Evolutionary conservation across 2,113 vertebrate genomes (phyloP).

Genomic region (Numenius arquata): DNA sequence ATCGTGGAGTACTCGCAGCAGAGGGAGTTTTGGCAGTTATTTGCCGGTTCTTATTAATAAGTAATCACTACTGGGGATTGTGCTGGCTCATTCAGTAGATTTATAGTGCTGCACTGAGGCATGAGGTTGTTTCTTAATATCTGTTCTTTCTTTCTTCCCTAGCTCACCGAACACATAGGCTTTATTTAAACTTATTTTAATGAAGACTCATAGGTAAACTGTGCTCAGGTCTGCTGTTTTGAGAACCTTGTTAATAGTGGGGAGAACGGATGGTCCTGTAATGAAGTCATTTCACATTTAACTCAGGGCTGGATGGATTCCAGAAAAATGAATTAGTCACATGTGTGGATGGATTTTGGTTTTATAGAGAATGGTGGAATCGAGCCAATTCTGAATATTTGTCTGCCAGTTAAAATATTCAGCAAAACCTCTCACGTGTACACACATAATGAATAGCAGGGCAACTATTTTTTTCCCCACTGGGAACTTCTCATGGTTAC

Average conservation of each 20-base stretch:
- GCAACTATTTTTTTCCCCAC: not conserved
- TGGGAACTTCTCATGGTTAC: slow-evolving; percentile 17
- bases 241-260: slow-evolving; percentile 32
- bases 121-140: slow-evolving; percentile 58
- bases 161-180: slow-evolving; percentile 21
- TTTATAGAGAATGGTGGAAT: slow-evolving; percentile 50
- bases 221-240: slow-evolving; percentile 46
- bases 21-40: slow-evolving; percentile 61
- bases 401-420: slow-evolving; percentile 60
- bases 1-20: slow-evolving; percentile 39
- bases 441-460: slow-evolving; percentile 2
- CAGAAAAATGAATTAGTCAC: slow-evolving; percentile 54
- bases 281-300: slow-evolving; percentile 60
- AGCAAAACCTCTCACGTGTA: not conserved
- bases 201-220: slow-evolving; percentile 49
- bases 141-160: slow-evolving; percentile 34
- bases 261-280: not conserved
- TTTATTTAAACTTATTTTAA: slow-evolving; percentile 63
- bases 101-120: slow-evolving; percentile 67
- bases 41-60: slow-evolving; percentile 69
- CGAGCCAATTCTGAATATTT: slow-evolving; percentile 12
- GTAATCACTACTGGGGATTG: slow-evolving; percentile 66
- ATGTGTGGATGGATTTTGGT: slow-evolving; percentile 52
- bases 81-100: slow-evolving; percentile 65
- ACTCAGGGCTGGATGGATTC: not conserved